phyloP scores from a whole-genome alignment of 1,140 invertebrate genomes.

The Ditylenchus dipsaci region DNA sequence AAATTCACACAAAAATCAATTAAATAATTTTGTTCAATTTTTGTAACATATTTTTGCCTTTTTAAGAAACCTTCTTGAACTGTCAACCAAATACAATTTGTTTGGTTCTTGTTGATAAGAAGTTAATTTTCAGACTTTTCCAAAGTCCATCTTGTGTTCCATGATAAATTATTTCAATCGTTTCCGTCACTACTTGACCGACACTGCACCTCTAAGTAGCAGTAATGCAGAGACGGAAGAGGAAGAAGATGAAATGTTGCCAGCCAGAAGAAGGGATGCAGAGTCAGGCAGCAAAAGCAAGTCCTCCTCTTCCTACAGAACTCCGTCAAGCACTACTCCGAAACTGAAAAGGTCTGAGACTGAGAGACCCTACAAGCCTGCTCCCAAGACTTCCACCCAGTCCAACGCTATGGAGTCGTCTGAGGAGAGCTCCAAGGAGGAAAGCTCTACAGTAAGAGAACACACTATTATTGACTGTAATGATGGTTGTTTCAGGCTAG shows the following conservation, averaged over 20 bases:
- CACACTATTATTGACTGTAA: no score
- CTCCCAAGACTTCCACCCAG: constrained; percentile 1
- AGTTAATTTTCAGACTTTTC: not conserved
- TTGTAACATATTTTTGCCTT: no score
- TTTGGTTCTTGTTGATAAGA: not conserved
- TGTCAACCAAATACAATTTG: not conserved
- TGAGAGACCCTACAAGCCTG: constrained; percentile 4
- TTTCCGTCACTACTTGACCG: not conserved
- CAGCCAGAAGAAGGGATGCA: not conserved
- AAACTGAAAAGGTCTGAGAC: constrained; percentile 8
- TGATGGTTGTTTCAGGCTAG: not conserved
- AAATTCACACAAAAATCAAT: no score
- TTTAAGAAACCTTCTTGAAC: not conserved
- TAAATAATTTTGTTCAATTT: no score
- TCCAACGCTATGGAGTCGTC: constrained; percentile 14
- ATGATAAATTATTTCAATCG: not conserved
- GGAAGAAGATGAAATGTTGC: constrained; percentile 10
- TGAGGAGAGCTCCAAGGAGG: constrained; percentile 10
- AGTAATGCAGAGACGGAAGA: constrained; percentile 3
- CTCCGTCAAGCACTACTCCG: not conserved
- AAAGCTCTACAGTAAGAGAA: constrained; percentile 20
- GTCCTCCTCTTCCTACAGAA: constrained; percentile 1
- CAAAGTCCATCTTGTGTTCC: not conserved
- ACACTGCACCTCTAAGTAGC: not conserved
- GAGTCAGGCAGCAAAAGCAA: not conserved